Evolutionary conservation across 1,140 invertebrate species (phyloP), one percentile per base, ranked within the genome.

Genomic region (Aleiodes sp.): DNA sequence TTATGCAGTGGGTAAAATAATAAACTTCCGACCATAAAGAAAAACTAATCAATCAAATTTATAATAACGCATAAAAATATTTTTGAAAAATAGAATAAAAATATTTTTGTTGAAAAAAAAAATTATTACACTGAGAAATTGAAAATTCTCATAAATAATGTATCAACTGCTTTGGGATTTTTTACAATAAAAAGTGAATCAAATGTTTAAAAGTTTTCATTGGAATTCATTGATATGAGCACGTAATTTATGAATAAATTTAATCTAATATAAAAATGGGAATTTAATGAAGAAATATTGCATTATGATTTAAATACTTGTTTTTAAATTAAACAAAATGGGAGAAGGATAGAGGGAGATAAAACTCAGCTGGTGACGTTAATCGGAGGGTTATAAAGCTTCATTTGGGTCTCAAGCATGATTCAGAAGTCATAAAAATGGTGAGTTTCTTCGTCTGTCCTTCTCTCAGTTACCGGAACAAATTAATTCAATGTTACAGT

Each of bases 361-460:
- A 78, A 59, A 77, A 76, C 72, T 81, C 74, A 67, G 78, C 71
- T 77, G 75, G 71, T 72, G 56, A 74, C 75, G 72, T 39, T 33
- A 74, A 68, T 76, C 70, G 73, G 73, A 81, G 73, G n/a, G n/a
- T 62, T 68, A 72, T 76, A 64, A 70, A 70, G 62, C 76, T 80
- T 80, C 76, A 72, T 57, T 33, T 33, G 56, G 68, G 77, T 61
- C 35, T 41, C 73, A 74, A 71, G 64, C 62, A 73, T 79, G 68
- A 80, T 78, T 74, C 70, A 74, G 71, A 76, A 76, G 71, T 71
- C 77, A 79, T 78, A 73, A 46, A 35, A 77, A 77, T 74, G 83
- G 84, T 85, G 84, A 86, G 84, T 86, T 80, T 73, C 82, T 84
- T 84, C 79, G 82, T 84, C 84, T 86, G 80, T 85, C 84, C 84